phyloP scores from a whole-genome alignment of 2,113 vertebrate species.

The Misgurnus mizolepis region DNA sequence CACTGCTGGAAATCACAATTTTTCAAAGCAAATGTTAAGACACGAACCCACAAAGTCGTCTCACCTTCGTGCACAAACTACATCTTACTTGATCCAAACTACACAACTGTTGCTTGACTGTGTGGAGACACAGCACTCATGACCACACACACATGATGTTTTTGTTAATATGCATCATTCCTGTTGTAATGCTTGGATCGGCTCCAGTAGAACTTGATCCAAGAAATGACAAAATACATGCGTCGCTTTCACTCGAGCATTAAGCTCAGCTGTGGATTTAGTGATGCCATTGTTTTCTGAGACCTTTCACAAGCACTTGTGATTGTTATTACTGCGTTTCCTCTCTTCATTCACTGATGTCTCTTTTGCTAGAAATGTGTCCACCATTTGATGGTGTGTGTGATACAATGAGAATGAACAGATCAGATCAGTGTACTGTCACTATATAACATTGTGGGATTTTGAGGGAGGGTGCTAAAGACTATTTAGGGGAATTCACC shows the following conservation, averaged over 20 bases:
- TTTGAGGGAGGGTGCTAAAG: slow-evolving; percentile 11
- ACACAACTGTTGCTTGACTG: slow-evolving; percentile 15
- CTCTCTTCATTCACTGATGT: background rate
- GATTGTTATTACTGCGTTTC: slow-evolving; percentile 61
- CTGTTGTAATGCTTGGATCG: slow-evolving; percentile 67
- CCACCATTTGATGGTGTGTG: background rate
- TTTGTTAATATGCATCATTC: slow-evolving; percentile 62
- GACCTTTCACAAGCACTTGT: slow-evolving; percentile 50
- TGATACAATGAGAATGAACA: background rate
- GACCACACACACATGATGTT: slow-evolving; percentile 46
- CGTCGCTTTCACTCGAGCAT: slow-evolving; percentile 44
- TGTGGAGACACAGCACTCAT: slow-evolving; percentile 2
- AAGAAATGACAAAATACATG: slow-evolving; percentile 68
- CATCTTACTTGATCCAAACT: background rate
- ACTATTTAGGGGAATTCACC: slow-evolving; percentile 42
- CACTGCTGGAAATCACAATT: too few relatives aligned
- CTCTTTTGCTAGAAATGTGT: background rate
- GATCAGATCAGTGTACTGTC: background rate
- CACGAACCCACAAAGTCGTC: too few relatives aligned
- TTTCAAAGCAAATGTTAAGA: too few relatives aligned
- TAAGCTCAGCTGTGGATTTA: slow-evolving; percentile 48
- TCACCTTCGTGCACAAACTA: background rate
- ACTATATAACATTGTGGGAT: background rate
- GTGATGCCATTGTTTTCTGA: slow-evolving; percentile 53
- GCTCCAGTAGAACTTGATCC: slow-evolving; percentile 62